These are phyloP conservation scores for Capra hircus DNA, from an alignment of 2,113 vertebrate genomes.

Conservation along the genomic window DNA sequence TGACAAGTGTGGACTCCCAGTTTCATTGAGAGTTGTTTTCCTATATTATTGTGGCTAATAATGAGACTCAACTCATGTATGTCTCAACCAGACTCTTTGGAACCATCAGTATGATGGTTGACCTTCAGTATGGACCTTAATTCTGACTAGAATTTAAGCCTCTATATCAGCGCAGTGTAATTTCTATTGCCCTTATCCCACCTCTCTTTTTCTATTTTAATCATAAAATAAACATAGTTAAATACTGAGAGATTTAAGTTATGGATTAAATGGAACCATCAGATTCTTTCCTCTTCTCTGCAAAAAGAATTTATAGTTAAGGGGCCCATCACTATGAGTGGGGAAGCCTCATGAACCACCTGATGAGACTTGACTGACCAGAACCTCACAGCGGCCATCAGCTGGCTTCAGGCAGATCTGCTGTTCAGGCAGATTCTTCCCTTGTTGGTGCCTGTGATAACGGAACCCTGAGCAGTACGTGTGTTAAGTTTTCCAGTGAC, in stretches of 20 bases:
- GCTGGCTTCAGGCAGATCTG: not conserved
- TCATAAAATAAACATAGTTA: slow-evolving; percentile 66
- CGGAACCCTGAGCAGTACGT: not conserved
- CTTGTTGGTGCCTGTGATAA: not conserved
- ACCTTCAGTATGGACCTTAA: slow-evolving; percentile 10
- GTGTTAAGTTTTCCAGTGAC: not conserved
- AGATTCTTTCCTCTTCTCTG: not conserved
- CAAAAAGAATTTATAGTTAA: not conserved
- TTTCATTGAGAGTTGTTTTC: not conserved
- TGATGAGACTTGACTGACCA: fast-evolving
- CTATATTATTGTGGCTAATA: not conserved
- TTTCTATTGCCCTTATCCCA: not conserved
- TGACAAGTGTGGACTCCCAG: not conserved
- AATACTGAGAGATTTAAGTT: slow-evolving; percentile 32
- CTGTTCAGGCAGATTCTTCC: not conserved
- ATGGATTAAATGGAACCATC: not conserved
- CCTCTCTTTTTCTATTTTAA: slow-evolving; percentile 25
- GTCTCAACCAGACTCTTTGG: not conserved
- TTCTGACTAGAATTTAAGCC: slow-evolving; percentile 16
- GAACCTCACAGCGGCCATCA: not conserved
- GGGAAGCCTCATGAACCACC: not conserved
- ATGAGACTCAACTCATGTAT: not conserved
- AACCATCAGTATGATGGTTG: not conserved
- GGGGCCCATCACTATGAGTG: not conserved
- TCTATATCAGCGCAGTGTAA: slow-evolving; percentile 29